Percentiles rank a stretch among this genome's conserved stretches.
Conservation (phyloP, 2,797 vertebrate species). For the Decapterus maruadsi region DNA sequence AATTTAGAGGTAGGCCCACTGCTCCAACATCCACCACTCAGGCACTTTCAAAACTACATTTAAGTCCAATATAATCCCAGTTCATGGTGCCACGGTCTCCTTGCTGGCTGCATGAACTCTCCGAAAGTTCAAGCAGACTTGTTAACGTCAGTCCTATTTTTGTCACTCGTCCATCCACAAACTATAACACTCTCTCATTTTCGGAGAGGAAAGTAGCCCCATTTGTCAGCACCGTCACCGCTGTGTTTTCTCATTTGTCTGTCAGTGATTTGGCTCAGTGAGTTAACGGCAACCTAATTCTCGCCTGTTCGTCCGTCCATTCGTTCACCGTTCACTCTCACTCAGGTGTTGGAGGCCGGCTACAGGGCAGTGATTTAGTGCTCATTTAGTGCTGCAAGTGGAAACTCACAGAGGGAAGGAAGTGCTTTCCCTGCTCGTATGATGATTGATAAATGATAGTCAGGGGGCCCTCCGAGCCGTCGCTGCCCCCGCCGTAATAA, state of each 20-base stretch:
- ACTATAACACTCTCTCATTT: slow-evolving; percentile 60
- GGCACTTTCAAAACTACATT: slow-evolving; percentile 12
- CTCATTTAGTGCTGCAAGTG: slow-evolving; percentile 62
- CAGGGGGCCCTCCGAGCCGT: slow-evolving; percentile 49
- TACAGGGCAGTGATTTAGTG: slow-evolving; percentile 73
- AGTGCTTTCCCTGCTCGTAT: slow-evolving; percentile 50
- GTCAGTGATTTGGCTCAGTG: slow-evolving; percentile 69
- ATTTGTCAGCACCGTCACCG: slow-evolving; percentile 72
- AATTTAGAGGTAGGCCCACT: slow-evolving; percentile 3
- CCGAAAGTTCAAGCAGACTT: slow-evolving; percentile 52
- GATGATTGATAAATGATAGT: slow-evolving; percentile 80
- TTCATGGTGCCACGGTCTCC: neutral
- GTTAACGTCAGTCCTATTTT: slow-evolving; percentile 66
- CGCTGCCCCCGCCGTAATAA: slow-evolving; percentile 61
- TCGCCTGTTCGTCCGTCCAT: slow-evolving; percentile 42
- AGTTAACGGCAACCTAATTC: slow-evolving; percentile 74
- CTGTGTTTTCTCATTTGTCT: slow-evolving; percentile 77
- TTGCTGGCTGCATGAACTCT: slow-evolving; percentile 7
- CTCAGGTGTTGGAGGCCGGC: slow-evolving; percentile 51
- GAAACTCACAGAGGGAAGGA: slow-evolving; percentile 70
- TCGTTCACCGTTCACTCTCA: slow-evolving; percentile 40
- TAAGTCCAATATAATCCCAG: slow-evolving; percentile 24
- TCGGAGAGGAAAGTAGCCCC: slow-evolving; percentile 61
- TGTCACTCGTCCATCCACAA: slow-evolving; percentile 68
- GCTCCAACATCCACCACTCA: neutral